Percentiles rank a stretch among this genome's conserved stretches.
Evolutionary conservation across 2,888 invertebrate genomes (phyloP).

Genomic region (Drosophila crucigera): DNA sequence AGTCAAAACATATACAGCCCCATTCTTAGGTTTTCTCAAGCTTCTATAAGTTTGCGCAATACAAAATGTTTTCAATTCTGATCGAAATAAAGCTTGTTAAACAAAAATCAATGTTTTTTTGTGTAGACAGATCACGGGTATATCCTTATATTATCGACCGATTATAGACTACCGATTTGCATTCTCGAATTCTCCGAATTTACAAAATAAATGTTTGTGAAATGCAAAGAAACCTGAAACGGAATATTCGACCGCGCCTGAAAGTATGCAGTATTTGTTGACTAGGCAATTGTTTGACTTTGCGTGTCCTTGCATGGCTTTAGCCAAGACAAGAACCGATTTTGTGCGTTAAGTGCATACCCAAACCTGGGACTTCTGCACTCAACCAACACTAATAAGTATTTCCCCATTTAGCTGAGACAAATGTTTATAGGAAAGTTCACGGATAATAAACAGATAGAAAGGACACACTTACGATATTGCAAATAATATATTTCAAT

Average conservation of each 20-base stretch:
- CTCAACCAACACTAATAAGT: background rate
- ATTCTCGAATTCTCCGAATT: too few species aligned
- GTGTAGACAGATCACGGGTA: background rate
- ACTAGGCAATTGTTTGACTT: background rate
- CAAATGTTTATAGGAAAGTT: background rate
- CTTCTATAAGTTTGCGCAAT: background rate
- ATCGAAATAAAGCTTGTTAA: background rate
- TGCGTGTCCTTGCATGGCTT: background rate
- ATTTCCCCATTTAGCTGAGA: background rate
- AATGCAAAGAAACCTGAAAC: background rate
- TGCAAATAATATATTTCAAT: background rate
- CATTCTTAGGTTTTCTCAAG: background rate
- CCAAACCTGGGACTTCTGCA: background rate
- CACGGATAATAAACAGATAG: background rate
- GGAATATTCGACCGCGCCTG: background rate
- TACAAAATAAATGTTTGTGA: background rate
- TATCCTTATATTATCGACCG: too few species aligned
- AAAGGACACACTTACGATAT: slow-evolving; percentile 25
- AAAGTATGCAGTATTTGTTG: background rate
- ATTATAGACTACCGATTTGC: too few species aligned
- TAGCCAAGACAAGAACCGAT: background rate
- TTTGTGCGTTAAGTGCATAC: background rate
- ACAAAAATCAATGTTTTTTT: background rate
- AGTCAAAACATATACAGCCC: slow-evolving; percentile 43
- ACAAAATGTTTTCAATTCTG: background rate